A percentile compares a stretch with the other conserved stretches of the same genome.
Evolutionary conservation across 1,140 invertebrate genomes (phyloP).

Genomic region (Delia radicum): DNA sequence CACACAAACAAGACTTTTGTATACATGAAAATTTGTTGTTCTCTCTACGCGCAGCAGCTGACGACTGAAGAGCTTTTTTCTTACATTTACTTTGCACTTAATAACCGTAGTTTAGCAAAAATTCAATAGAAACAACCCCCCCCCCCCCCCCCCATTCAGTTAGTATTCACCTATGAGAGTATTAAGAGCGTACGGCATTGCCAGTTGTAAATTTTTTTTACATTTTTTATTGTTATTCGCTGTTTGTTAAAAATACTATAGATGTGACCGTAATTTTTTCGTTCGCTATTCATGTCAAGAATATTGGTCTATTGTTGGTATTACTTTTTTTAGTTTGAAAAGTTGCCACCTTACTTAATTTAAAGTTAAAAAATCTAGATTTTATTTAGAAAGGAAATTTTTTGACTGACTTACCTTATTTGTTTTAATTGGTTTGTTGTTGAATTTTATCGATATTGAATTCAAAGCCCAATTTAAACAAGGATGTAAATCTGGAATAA

Average conservation of each 20-base stretch:
- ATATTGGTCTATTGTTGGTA: neutral
- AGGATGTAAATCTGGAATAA: no score
- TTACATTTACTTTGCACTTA: neutral
- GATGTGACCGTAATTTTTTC: neutral
- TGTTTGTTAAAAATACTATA: neutral
- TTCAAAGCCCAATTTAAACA: no score
- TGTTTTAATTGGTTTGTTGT: no score
- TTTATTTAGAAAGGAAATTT: neutral
- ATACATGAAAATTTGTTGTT: slow-evolving; percentile 30
- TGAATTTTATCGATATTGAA: no score
- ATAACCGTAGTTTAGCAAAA: neutral
- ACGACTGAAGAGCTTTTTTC: slow-evolving; percentile 38
- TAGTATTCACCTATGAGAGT: no score
- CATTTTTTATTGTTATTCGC: neutral
- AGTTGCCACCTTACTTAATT: neutral
- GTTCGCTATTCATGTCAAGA: neutral
- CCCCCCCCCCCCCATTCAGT: no score
- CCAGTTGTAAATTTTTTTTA: neutral
- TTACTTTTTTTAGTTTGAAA: neutral
- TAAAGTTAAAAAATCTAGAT: neutral
- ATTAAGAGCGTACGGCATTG: neutral
- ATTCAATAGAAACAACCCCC: neutral
- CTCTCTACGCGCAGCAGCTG: slow-evolving; percentile 53
- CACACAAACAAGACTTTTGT: neutral
- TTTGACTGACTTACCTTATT: neutral